Evolutionary conservation across 2,113 vertebrate species (phyloP).

Genomic region (Sus scrofa): T2T-Sscrofa CM000817.6:95131001-95131500

Average conservation of each 20-base stretch:
- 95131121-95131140: not conserved
- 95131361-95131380: not conserved
- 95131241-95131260: not conserved
- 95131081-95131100: not conserved
- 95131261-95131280: not conserved
- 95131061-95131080: not conserved
- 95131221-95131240: not conserved
- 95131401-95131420: not conserved
- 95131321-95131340: not conserved
- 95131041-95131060: not conserved
- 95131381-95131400: not conserved
- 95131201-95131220: not conserved
- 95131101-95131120: constrained; percentile 13
- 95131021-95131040: not conserved
- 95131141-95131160: not conserved
- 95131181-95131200: not conserved
- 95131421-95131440: not conserved
- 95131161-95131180: not conserved
- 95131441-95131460: not conserved
- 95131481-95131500: not conserved
- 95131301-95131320: not conserved
- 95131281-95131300: not conserved
- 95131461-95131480: not conserved
- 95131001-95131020: not conserved
- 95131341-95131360: not conserved